Evolutionary conservation across 2,888 invertebrate species (phyloP), one percentile per base, ranked within the genome.

Genomic region (Agelastica alni): DNA sequence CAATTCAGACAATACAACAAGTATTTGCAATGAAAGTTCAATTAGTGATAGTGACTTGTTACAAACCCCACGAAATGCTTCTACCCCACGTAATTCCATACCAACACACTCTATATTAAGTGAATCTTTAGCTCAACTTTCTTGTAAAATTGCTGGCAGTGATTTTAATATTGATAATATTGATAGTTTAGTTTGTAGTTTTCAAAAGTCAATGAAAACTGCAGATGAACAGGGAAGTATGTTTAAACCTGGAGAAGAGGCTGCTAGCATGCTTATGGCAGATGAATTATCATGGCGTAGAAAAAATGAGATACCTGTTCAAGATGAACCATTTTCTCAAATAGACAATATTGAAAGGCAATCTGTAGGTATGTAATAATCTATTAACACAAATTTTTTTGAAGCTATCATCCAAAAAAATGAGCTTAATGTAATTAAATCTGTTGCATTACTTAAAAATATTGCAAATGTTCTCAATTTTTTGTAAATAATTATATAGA

Each of bases 211-310:
- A 9, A 58, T 61, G 36, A 42, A 57, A 36, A 42, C 51, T 41
- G 26, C 41, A 13, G 36, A 39, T 34, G 47, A 53, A 44, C 41
- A 20, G 7, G 67, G 67, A 58, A 60, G 45, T 22, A 57, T 63
- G 12, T 75, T 75, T 61, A 56, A 60, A 22, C 67, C 73, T 12
- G 71, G 65, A 2, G 79, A 79, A 45, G 71, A 76, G 60, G 73
- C 76, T 56, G 69, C 58, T 2, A 74, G 73, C 51, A 75, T 76
- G 61, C 60, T 80, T 34, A 49, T 72, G 34, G 70, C 73, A 4
- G 79, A 80, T 65, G 79, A 80, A 63, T 31, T 70, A 4, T 78
- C 75, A 1, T 79, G 79, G 75, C 70, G 71, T 28, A 71, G 73
- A 22, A 66, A 72, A 52, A 63, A 69, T 36, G 71, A 67, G n/a